A percentile compares a stretch with the other conserved stretches of the same genome.
Conservation (phyloP, 2,888 invertebrate species). For the Melanostoma mellinum region DNA sequence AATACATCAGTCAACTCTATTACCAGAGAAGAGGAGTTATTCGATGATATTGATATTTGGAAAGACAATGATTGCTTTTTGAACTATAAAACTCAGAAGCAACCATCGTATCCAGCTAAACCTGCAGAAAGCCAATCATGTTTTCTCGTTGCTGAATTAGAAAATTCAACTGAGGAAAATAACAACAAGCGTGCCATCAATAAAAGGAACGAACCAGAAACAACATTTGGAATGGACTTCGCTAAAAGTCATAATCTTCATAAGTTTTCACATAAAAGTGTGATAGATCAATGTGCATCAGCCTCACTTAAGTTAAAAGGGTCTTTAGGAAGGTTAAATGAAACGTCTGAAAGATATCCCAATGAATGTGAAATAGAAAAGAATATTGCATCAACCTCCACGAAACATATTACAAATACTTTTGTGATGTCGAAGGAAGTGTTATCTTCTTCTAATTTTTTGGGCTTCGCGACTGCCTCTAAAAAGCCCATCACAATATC, state of each 20-base stretch:
- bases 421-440: not conserved
- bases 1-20: not conserved
- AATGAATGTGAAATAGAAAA: not conserved
- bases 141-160: not conserved
- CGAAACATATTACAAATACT: too few relatives aligned
- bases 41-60: constrained; percentile 62
- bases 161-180: not conserved
- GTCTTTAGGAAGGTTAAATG: not conserved
- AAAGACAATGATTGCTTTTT: constrained; percentile 51
- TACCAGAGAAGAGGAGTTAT: constrained; percentile 37
- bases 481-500: constrained; percentile 63
- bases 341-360: not conserved
- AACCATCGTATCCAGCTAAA: not conserved
- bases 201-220: not conserved
- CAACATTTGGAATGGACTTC: not conserved
- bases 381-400: too few relatives aligned
- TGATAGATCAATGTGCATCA: constrained; percentile 4
- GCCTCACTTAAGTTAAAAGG: not conserved
- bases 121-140: not conserved
- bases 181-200: not conserved
- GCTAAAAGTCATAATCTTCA: not conserved
- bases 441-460: not conserved
- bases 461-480: constrained; percentile 62
- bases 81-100: constrained; percentile 53
- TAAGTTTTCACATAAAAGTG: not conserved